A percentile compares a stretch with the other conserved stretches of the same genome.
Conservation (phyloP, 2,113 vertebrate species). For the Bubalus kerabau region DNA sequence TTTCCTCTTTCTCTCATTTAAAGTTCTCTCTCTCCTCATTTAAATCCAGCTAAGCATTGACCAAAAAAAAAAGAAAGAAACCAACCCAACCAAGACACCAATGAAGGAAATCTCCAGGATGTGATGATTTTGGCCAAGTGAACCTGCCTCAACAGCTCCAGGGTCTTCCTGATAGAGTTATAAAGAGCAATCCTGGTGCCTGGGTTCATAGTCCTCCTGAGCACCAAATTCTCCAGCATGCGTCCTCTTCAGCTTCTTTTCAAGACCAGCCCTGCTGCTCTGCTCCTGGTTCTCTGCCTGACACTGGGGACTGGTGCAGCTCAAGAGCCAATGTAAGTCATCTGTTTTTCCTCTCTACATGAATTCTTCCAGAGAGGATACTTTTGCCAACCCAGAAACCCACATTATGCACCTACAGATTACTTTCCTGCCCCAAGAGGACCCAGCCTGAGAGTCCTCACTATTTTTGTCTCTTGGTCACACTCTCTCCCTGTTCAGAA, state of each 20-base stretch:
- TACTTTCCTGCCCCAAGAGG: neutral
- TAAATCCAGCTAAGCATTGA: neutral
- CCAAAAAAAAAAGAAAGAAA: fast-evolving
- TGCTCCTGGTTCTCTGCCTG: neutral
- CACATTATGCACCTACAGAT: neutral
- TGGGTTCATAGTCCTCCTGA: neutral
- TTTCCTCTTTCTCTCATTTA: neutral
- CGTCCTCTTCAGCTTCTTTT: neutral
- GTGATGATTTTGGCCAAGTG: neutral
- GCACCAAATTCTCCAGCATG: neutral
- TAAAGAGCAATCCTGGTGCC: neutral
- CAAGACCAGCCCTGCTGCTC: neutral
- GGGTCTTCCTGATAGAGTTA: neutral
- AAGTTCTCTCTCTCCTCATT: neutral
- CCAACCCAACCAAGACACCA: neutral
- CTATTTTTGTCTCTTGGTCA: neutral
- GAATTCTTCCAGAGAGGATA: neutral
- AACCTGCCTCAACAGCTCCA: neutral
- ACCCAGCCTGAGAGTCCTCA: neutral
- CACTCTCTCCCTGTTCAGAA: neutral
- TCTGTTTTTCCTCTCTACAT: neutral
- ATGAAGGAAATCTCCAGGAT: neutral
- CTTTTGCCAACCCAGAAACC: neutral
- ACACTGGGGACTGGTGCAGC: neutral
- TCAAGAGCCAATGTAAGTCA: neutral